phyloP scores from a whole-genome alignment of 1,140 invertebrate species.

The Protaetia brevitarsis region DNA sequence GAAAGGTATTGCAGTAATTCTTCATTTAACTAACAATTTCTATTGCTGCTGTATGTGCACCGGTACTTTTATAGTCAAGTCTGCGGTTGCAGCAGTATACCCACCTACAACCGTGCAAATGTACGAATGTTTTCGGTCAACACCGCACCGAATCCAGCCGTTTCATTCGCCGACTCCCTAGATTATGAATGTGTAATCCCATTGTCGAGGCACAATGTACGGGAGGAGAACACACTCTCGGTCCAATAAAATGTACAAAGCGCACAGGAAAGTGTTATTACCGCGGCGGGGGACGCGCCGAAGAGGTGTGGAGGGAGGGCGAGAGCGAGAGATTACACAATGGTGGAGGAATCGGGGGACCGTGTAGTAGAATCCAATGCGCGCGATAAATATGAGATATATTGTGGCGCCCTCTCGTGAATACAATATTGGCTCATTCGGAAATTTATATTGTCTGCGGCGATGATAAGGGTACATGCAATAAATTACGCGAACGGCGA shows the following conservation, averaged over 20 bases:
- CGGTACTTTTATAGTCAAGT: too few relatives aligned
- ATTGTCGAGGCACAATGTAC: conserved; percentile 39
- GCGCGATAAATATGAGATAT: conserved; percentile 43
- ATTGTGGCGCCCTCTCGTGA: conserved; percentile 35
- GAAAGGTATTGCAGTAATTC: too few relatives aligned
- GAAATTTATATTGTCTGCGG: conserved; percentile 46
- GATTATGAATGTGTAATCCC: conserved; percentile 44
- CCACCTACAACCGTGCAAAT: too few relatives aligned
- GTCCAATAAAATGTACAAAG: conserved; percentile 44
- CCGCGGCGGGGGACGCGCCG: conserved; percentile 23
- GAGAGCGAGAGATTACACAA: conserved; percentile 29
- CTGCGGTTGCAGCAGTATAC: too few relatives aligned
- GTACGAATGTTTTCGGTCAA: neutral
- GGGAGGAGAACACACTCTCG: conserved; percentile 30
- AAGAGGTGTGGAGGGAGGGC: too few relatives aligned
- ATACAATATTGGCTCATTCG: conserved; percentile 43
- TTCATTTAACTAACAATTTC: too few relatives aligned
- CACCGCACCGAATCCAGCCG: neutral
- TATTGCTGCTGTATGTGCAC: too few relatives aligned
- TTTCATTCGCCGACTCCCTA: neutral
- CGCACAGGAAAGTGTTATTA: conserved; percentile 45
- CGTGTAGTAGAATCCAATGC: conserved; percentile 20
- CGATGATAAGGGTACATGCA: conserved; percentile 45
- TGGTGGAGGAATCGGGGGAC: conserved; percentile 23
- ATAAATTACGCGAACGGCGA: conserved; percentile 42